Evolutionary conservation across 2,888 invertebrate genomes (phyloP).

Genomic region (Linnaemya tessellans): DNA sequence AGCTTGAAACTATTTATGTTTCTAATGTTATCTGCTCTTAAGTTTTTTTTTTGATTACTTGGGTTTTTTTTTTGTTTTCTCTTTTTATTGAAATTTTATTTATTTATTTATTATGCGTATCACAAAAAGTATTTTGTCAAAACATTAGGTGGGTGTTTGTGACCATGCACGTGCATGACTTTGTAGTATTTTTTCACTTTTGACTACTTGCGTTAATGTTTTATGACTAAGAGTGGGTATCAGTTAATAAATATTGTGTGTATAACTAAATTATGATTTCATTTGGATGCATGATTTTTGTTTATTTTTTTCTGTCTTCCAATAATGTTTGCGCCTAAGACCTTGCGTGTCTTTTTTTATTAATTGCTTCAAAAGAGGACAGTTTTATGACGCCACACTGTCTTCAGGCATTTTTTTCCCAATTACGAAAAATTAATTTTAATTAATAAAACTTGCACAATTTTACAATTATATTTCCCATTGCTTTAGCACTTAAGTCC

Average conservation of each 20-base stretch:
- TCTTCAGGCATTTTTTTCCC: too few relatives aligned
- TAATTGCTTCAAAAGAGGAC: too few relatives aligned
- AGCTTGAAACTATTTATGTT: constrained; percentile 8
- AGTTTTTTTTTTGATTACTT: background rate
- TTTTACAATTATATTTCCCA: too few relatives aligned
- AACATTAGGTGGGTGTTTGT: constrained; percentile 33
- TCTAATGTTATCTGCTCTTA: background rate
- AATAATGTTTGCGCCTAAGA: constrained; percentile 13
- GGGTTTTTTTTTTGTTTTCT: constrained; percentile 20
- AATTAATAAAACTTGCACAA: too few relatives aligned
- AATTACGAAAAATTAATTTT: too few relatives aligned
- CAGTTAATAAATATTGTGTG: constrained; percentile 11
- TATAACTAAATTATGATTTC: constrained; percentile 31
- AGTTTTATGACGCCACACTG: too few relatives aligned
- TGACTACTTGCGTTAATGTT: background rate
- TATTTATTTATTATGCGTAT: constrained; percentile 39
- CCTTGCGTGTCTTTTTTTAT: too few relatives aligned
- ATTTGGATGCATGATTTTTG: background rate
- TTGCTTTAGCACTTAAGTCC: too few relatives aligned
- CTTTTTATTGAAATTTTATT: background rate
- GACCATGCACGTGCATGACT: constrained; percentile 55
- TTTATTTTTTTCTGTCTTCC: background rate
- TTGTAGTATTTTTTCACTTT: constrained; percentile 25
- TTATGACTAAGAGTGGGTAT: constrained; percentile 31
- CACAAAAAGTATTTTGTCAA: constrained; percentile 11